Evolutionary conservation across 2,797 vertebrate species (phyloP).

Genomic region (Myoxocephalus aenaeus): DNA sequence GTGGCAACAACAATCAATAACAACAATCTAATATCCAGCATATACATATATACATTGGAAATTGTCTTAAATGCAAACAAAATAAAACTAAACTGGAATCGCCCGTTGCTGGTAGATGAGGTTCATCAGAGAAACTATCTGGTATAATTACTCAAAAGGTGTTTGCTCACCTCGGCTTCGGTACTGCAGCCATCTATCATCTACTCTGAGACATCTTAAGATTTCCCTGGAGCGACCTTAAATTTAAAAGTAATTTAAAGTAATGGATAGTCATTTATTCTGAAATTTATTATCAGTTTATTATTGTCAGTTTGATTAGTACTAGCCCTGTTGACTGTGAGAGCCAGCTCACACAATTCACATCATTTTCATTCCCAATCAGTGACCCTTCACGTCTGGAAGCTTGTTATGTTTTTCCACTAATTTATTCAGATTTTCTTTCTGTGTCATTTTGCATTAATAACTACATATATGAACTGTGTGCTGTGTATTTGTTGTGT

Average conservation of each 20-base stretch:
- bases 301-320: neutral
- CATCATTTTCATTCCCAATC: neutral
- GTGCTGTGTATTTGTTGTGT: conserved; percentile 22
- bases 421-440: neutral
- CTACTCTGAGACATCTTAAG: neutral
- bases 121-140: neutral
- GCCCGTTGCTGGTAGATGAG: neutral
- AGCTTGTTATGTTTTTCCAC: neutral
- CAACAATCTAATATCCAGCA: neutral
- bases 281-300: neutral
- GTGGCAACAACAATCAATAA: neutral
- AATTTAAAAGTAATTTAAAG: neutral
- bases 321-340: neutral
- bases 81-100: neutral
- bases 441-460: neutral
- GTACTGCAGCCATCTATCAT: neutral
- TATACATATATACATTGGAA: neutral
- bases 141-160: neutral
- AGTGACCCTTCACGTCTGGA: neutral
- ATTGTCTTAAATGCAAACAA: neutral
- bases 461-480: neutral
- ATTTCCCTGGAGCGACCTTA: neutral
- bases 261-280: neutral
- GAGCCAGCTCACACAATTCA: neutral
- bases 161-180: neutral